Base-by-base conservation (phyloP, 2,113 vertebrate species). In the Esox niger region DNA sequence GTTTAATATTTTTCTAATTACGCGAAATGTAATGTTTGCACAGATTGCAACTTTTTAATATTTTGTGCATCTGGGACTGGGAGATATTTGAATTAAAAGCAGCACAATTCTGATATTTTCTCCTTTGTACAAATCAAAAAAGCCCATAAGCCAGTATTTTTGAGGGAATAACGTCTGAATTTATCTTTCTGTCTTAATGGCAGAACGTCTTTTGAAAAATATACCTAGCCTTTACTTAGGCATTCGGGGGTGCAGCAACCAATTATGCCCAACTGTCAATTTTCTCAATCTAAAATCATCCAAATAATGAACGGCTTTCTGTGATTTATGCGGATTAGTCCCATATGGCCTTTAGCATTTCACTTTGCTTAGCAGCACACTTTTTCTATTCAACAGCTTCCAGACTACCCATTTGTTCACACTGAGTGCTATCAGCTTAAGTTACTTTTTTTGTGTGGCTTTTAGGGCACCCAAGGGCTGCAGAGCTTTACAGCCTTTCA, bases 401-500 rank as follows among this genome's bases (percentile, higher is more conserved):
- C 13, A 33, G 21, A 68, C 33, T 31, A 20, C 17, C 13, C 33
- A 60, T 68, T 68, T 30, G 66, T 68, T 68, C 30, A 35, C 30
- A 35, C 23, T 3, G 32, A 61, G 59, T 9, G 11, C 31, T 61
- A 35, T 61, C 59, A 27, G 59, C 32, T 61, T 61, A 21, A 33
- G 32, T 21, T 61, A 61, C 59, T 21, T 35, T 33, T n/a, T 61
- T 7, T 8, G 3, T 10, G n/a, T 21, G 59, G n/a, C 32, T n/a
- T 61, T 27, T 23, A n/a, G 21, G 59, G 17, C 30, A 61, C 30
- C 59, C 31, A 21, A 35, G 62, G 62, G 3, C 38, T 47, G 38
- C 38, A 0, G 2, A 21, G 59, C n/a, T 33, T 35, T 23, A 29
- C 61, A 63, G 62, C 69, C 62, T 68, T 76, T 73, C 35, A 69